Percentiles rank a stretch among this genome's conserved stretches.
Conservation (phyloP, 30 jellyfish, hydroid and myxozoan species). For the Calvadosia cruxmelitensis region DNA sequence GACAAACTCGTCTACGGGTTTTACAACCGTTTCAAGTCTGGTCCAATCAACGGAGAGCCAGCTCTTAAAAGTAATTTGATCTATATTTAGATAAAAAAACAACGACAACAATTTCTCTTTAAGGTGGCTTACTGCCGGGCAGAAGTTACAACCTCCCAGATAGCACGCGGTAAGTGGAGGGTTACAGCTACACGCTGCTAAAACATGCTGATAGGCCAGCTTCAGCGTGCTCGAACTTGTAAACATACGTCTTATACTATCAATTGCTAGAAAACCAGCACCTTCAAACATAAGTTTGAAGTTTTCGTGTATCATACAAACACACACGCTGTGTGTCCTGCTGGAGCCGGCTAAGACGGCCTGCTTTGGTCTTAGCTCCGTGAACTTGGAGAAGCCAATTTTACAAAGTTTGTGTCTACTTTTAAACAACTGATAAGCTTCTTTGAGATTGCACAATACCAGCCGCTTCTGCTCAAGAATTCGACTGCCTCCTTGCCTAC, state of each 20-base stretch:
- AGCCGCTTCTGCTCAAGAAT: constrained; percentile 8
- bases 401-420: background rate
- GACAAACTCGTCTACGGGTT: constrained; percentile 9
- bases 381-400: constrained; percentile 23
- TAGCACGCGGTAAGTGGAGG: constrained; percentile 21
- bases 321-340: constrained; percentile 47
- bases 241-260: too few species aligned
- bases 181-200: constrained; percentile 15
- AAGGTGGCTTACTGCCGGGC: constrained; percentile 25
- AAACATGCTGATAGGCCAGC: constrained; percentile 17
- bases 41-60: constrained; percentile 33
- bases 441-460: constrained; percentile 15
- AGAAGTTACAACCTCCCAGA: constrained; percentile 6
- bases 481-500: constrained; percentile 10
- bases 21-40: constrained; percentile 10
- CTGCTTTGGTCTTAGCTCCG: constrained; percentile 35
- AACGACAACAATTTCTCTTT: constrained; percentile 4
- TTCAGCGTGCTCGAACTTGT: too few species aligned
- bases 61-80: constrained; percentile 17
- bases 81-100: constrained; percentile 15
- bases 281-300: constrained; percentile 28
- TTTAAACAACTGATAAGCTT: constrained; percentile 11
- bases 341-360: constrained; percentile 25
- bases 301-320: constrained; percentile 33
- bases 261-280: too few species aligned